These are phyloP conservation scores for Diaphora mendica DNA, from an alignment of 2,888 invertebrate genomes.

Conservation along the genomic window DNA sequence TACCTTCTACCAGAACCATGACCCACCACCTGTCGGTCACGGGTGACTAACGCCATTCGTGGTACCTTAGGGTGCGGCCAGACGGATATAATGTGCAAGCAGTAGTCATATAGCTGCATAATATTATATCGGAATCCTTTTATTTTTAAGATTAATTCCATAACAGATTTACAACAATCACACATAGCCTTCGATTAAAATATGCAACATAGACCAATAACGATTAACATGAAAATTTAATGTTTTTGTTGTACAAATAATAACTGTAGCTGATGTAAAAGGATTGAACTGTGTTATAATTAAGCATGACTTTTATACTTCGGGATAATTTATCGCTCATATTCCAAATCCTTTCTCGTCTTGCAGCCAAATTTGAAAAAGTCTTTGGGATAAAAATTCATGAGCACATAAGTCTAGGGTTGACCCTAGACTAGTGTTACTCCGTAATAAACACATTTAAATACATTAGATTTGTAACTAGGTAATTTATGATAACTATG, in stretches of 20 bases:
- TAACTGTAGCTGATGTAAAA: background rate
- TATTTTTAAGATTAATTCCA: background rate
- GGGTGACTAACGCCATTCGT: constrained; percentile 50
- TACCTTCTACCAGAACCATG: constrained; percentile 42
- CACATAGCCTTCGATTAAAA: background rate
- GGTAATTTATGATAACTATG: background rate
- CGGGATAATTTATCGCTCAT: background rate
- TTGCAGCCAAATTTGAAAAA: background rate
- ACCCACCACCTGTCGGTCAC: constrained; percentile 61
- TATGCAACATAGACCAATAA: background rate
- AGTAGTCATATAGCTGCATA: background rate
- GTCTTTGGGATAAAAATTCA: background rate
- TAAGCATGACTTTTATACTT: background rate
- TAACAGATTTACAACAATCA: background rate
- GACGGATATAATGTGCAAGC: constrained; percentile 4
- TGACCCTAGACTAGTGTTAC: no score
- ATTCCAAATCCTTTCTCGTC: background rate
- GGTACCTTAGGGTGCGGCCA: constrained; percentile 23
- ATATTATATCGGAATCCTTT: background rate
- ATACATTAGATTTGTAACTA: background rate
- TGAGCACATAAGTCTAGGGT: background rate
- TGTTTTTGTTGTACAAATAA: background rate
- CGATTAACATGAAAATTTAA: background rate
- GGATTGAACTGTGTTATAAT: background rate
- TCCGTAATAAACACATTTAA: no score